A percentile compares a stretch with the other conserved stretches of the same genome.
Conservation (phyloP, 1,140 invertebrate species). For the Pomacea maculata region DNA sequence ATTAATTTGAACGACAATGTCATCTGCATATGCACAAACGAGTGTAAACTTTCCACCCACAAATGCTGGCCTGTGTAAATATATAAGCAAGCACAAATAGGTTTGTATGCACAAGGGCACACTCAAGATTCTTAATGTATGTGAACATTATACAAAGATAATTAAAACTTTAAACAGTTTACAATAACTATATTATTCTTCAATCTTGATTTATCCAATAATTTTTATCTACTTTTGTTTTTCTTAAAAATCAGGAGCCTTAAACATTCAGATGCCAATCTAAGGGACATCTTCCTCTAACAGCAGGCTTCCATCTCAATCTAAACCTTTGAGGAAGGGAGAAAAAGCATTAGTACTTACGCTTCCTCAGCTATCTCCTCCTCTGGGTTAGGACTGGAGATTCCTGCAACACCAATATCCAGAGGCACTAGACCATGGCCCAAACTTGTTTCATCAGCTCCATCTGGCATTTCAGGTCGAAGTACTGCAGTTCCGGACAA, state of each 20-base stretch:
- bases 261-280: too few relatives aligned
- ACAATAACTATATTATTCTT: too few relatives aligned
- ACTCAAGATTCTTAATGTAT: too few relatives aligned
- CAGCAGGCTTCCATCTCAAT: too few relatives aligned
- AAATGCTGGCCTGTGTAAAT: neutral
- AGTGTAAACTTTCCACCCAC: neutral
- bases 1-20: neutral
- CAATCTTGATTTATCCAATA: neutral
- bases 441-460: neutral
- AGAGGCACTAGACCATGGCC: conserved; percentile 13
- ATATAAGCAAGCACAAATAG: neutral
- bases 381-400: neutral
- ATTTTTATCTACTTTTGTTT: neutral
- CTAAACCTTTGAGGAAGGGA: neutral
- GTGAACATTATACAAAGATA: too few relatives aligned
- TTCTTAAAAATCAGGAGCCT: too few relatives aligned
- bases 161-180: too few relatives aligned
- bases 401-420: conserved; percentile 18
- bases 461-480: too few relatives aligned
- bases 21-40: neutral
- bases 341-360: conserved; percentile 3
- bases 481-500: too few relatives aligned
- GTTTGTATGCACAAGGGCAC: too few relatives aligned
- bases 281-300: too few relatives aligned
- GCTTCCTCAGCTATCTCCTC: conserved; percentile 20